phyloP scores from a whole-genome alignment of 2,113 vertebrate species.

The Odocoileus virginianus region DNA sequence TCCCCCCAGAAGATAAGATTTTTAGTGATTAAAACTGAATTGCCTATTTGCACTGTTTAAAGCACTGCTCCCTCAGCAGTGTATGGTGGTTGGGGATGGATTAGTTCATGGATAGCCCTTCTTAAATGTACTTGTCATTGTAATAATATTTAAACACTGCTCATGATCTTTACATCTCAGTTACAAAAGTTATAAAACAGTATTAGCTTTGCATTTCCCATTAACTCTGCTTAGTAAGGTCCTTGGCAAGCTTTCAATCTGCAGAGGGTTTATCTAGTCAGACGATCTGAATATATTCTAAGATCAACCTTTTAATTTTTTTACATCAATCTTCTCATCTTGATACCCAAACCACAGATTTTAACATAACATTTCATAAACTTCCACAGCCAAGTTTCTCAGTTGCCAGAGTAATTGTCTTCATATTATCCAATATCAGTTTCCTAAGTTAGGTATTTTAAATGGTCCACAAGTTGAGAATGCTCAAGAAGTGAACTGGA shows the following conservation, averaged over 20 bases:
- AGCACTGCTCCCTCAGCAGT: neutral
- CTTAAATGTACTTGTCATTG: neutral
- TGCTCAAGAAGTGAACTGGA: neutral
- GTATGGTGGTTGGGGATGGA: neutral
- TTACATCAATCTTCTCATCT: constrained; percentile 5
- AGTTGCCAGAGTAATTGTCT: neutral
- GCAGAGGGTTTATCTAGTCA: neutral
- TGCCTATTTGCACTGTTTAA: neutral
- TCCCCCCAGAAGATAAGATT: constrained; percentile 23
- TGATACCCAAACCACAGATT: neutral
- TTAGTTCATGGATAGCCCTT: neutral
- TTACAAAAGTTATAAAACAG: neutral
- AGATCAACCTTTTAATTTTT: neutral
- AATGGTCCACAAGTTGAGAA: neutral
- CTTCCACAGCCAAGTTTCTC: neutral
- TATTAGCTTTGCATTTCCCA: neutral
- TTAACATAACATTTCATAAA: constrained; percentile 6
- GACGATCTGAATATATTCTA: neutral
- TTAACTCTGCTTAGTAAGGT: neutral
- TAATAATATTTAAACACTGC: neutral
- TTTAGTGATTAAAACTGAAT: neutral
- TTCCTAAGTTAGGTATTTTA: neutral
- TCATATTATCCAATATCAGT: neutral
- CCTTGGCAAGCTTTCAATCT: neutral
- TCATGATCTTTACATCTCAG: neutral